A percentile compares a stretch with the other conserved stretches of the same genome.
Evolutionary conservation across 2,797 vertebrate species (phyloP).

Genomic region (Acipenser transmontanus): DNA sequence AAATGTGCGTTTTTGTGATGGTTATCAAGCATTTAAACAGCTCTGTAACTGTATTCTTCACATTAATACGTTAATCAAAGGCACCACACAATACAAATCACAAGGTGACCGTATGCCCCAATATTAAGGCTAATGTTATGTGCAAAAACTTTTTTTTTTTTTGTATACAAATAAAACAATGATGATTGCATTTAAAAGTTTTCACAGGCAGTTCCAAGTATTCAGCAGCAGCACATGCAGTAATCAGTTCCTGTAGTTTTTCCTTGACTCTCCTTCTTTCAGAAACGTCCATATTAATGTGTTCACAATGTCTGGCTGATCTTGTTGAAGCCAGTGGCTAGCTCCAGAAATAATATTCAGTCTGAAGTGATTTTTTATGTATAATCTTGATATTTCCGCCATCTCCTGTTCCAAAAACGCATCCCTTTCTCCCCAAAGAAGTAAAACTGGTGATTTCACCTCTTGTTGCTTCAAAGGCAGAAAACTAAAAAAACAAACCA

Average conservation of each 20-base stretch:
- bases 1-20: slow-evolving; percentile 40
- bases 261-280: slow-evolving; percentile 82
- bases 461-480: slow-evolving; percentile 80
- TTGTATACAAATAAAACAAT: slow-evolving; percentile 40
- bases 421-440: slow-evolving; percentile 91
- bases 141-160: slow-evolving; percentile 63
- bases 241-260: slow-evolving; percentile 66
- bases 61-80: slow-evolving; percentile 69
- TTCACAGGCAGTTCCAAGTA: slow-evolving; percentile 57
- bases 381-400: slow-evolving; percentile 86
- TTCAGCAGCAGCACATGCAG: slow-evolving; percentile 6
- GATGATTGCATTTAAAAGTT: slow-evolving; percentile 52
- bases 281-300: slow-evolving; percentile 97
- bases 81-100: slow-evolving; percentile 81
- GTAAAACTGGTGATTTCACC: slow-evolving; percentile 81
- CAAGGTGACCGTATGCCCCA: slow-evolving; percentile 64
- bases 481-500: slow-evolving; percentile 60
- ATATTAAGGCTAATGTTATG: slow-evolving; percentile 87
- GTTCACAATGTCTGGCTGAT: slow-evolving; percentile 94
- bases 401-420: slow-evolving; percentile 91
- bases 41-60: slow-evolving; percentile 34
- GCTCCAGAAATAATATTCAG: slow-evolving; percentile 89
- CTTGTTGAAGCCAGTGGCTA: slow-evolving; percentile 96
- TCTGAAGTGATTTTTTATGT: slow-evolving; percentile 89
- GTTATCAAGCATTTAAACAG: slow-evolving; percentile 39